Evolutionary conservation across 2,888 invertebrate species (phyloP).

Genomic region (Spodoptera picta): DNA sequence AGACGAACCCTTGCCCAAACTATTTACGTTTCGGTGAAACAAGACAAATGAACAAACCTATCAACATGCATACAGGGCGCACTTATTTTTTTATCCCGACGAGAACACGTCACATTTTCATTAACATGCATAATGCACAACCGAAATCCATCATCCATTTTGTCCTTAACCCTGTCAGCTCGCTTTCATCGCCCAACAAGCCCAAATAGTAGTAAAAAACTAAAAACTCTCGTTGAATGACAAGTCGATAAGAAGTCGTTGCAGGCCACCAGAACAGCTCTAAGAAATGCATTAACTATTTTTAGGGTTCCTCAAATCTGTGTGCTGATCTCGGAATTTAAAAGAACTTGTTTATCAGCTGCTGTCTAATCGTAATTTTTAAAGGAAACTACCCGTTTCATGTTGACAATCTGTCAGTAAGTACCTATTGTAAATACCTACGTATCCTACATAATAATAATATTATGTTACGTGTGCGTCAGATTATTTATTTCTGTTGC

Average conservation of each 20-base stretch:
- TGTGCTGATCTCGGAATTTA: slow-evolving; percentile 55
- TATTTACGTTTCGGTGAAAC: slow-evolving; percentile 26
- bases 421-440: not conserved
- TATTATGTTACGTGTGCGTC: too few relatives aligned
- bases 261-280: slow-evolving; percentile 76
- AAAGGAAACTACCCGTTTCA: slow-evolving; percentile 18
- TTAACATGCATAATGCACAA: slow-evolving; percentile 44
- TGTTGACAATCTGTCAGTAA: slow-evolving; percentile 22
- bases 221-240: slow-evolving; percentile 79
- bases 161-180: slow-evolving; percentile 53
- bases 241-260: slow-evolving; percentile 73
- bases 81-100: slow-evolving; percentile 34
- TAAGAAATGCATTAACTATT: slow-evolving; percentile 80
- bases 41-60: slow-evolving; percentile 26
- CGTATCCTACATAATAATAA: too few relatives aligned
- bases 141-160: slow-evolving; percentile 49
- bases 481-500: too few relatives aligned
- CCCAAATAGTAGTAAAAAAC: slow-evolving; percentile 59
- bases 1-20: slow-evolving; percentile 3
- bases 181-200: slow-evolving; percentile 56
- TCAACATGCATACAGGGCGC: slow-evolving; percentile 32
- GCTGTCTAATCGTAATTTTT: slow-evolving; percentile 41
- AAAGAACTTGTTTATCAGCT: slow-evolving; percentile 47
- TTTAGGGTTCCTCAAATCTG: slow-evolving; percentile 62
- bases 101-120: slow-evolving; percentile 33